phyloP scores from a whole-genome alignment of 2,797 vertebrate genomes.

The Pseudocheirus occidentalis region DNA sequence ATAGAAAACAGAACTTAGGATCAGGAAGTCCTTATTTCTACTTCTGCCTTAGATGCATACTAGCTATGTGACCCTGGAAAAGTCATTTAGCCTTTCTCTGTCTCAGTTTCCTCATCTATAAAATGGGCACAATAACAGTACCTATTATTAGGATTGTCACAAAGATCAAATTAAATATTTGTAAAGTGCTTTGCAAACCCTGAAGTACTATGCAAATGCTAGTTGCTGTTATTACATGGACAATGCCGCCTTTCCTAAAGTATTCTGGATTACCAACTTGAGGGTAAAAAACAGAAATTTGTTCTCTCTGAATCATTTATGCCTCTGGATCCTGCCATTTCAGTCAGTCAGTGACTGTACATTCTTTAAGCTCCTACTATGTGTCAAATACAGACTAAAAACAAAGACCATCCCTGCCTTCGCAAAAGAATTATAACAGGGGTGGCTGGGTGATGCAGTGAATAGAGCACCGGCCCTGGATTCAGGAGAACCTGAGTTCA shows the following conservation, averaged over 20 bases:
- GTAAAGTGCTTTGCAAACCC: not conserved
- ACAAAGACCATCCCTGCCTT: not conserved
- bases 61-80: not conserved
- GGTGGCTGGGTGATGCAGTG: too few species aligned
- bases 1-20: not conserved
- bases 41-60: not conserved
- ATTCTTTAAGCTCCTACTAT: not conserved
- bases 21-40: not conserved
- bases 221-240: not conserved
- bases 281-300: constrained; percentile 6
- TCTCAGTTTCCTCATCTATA: not conserved
- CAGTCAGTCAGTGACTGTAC: not conserved
- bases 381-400: not conserved
- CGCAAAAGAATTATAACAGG: not conserved
- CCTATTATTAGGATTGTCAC: not conserved
- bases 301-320: constrained; percentile 36
- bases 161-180: not conserved
- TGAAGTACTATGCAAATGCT: not conserved
- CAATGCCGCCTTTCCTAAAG: constrained; percentile 21
- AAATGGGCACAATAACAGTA: not conserved
- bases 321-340: not conserved
- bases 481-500: too few species aligned
- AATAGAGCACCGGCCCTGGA: too few species aligned
- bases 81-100: not conserved
- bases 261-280: not conserved